These are phyloP conservation scores for Amphiura filiformis DNA, from an alignment of 35 echinoderm and acorn worm genomes.

Conservation along the genomic window DNA sequence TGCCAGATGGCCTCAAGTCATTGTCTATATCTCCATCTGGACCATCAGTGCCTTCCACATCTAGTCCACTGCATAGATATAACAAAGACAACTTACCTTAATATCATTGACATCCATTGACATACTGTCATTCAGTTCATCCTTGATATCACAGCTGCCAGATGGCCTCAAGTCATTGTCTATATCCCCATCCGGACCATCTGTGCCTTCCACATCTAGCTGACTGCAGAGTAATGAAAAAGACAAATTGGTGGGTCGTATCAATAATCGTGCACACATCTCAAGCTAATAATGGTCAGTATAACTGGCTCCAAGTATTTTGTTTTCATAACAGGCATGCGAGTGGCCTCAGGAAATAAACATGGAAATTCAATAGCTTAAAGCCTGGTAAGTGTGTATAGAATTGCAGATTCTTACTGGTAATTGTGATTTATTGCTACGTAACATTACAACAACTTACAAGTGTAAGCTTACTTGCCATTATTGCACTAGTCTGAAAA, in stretches of 20 bases:
- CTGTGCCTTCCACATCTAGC: conserved; percentile 58
- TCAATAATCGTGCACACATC: background rate
- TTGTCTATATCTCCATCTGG: background rate
- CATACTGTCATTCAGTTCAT: background rate
- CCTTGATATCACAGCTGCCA: background rate
- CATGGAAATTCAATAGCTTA: too few relatives aligned
- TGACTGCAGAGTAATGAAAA: conserved; percentile 64
- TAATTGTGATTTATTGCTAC: too few relatives aligned
- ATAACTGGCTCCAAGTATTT: background rate
- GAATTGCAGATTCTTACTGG: too few relatives aligned
- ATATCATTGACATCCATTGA: background rate
- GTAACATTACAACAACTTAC: too few relatives aligned
- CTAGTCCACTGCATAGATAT: background rate
- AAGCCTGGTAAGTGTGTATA: too few relatives aligned
- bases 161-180: conserved; percentile 15
- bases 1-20: background rate
- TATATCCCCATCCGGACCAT: background rate
- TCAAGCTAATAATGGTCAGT: background rate
- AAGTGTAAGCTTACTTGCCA: too few relatives aligned
- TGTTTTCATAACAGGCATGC: background rate
- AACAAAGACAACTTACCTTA: too few relatives aligned
- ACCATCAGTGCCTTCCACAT: background rate
- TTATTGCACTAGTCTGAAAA: too few relatives aligned
- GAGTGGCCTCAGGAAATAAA: background rate
- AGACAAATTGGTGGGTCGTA: background rate